phyloP scores from a whole-genome alignment of 2,113 vertebrate genomes.

The sheep (Ovis aries) region DNA sequence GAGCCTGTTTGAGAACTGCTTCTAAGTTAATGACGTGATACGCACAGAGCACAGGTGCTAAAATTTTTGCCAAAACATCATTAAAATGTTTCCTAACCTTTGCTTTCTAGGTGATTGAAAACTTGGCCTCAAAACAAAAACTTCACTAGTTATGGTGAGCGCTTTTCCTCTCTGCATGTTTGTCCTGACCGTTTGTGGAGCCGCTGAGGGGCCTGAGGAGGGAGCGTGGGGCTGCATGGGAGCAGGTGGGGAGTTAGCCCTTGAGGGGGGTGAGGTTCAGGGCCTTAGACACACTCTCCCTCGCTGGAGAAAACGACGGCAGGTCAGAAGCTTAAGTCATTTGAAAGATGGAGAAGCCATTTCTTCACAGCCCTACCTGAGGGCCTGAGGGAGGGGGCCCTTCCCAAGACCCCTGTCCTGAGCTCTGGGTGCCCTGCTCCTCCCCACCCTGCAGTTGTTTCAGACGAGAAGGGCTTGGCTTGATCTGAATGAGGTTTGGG shows the following conservation, averaged over 20 bases:
- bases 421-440: fast-evolving
- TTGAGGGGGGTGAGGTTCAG: neutral
- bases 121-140: conserved; percentile 37
- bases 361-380: neutral
- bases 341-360: too few relatives aligned
- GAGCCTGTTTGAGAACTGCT: neutral
- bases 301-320: neutral
- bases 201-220: neutral
- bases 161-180: neutral
- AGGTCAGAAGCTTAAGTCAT: fast-evolving
- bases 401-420: fast-evolving
- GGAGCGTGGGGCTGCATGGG: neutral
- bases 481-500: neutral
- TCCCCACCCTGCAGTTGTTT: neutral
- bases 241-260: neutral
- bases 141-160: conserved; percentile 58
- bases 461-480: neutral
- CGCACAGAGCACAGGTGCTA: neutral
- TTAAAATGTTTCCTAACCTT: neutral
- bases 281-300: neutral
- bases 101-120: conserved; percentile 53
- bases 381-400: neutral
- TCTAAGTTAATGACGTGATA: too few relatives aligned
- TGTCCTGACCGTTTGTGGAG: neutral
- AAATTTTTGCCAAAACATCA: neutral